Base-by-base conservation (phyloP, 1,140 invertebrate genomes). In the Capitella teleta region DNA sequence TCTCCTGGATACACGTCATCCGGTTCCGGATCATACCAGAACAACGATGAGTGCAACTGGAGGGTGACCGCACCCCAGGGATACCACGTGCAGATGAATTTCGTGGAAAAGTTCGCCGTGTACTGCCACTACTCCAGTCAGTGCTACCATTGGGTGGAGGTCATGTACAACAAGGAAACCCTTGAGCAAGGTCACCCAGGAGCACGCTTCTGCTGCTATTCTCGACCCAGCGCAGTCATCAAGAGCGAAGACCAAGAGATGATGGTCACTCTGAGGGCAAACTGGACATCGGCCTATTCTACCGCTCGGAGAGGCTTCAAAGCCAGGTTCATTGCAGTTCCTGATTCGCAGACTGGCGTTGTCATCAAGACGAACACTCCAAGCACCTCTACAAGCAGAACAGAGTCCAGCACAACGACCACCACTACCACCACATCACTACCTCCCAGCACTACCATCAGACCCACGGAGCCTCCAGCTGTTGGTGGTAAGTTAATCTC, bases 91-190 rank as follows among this genome's bases (percentile, higher is more conserved):
- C 16, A 2, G 36, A 6, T 37, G 36, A 19, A 37, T 37, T 47
- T 47, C 45, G 32, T 12, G 19, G 45, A 28, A 16, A 4, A 47
- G 2, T 47, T 47, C 19, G 45, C n/a, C n/a, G 45, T 47, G 6
- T 47, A 47, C 16, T 23, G 21, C 28, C 28, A 47, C 45, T 18
- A 47, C 18, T 25, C 30, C 14, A 3, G 18, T 5, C 45, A 47
- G 16, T 47, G 45, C 21, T 25, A 47, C 18, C 45, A 47, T 18
- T 47, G 45, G 45, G 19, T 47, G 5, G 45, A 47, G 28, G 45
- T 47, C 18, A 28, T 19, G 26, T 19, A 32, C 19, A 21, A 12
- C 10, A 5, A 16, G 16, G 42, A 44, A 21, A 19, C 28, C 19
- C 23, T 21, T 25, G 8, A 18, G 21, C 5, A 44, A 44, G 42